Evolutionary conservation across 1,140 invertebrate species (phyloP), one percentile per base, ranked within the genome.

Genomic region (Belonocnema kinseyi): DNA sequence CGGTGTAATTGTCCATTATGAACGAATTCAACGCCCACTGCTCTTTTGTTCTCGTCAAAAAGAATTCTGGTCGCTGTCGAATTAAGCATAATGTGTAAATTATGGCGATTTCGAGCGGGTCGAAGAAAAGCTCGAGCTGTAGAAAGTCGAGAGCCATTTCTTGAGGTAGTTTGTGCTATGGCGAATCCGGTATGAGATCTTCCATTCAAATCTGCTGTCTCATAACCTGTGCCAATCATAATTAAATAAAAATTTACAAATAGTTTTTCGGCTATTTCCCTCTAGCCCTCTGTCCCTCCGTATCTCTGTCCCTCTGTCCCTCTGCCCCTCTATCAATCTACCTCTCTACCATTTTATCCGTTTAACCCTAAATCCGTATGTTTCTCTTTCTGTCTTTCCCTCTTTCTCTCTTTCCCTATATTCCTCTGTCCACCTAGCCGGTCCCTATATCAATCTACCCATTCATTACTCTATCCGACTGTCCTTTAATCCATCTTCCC

Each of bases 71-170:
- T 94, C 0, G 94, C 96, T 0, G 95, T 95, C 1, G 96, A 93
- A 88, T 96, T 96, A 0, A 97, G 90, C 90, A 97, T 92, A 46
- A 97, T 93, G 84, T 97, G 94, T 0, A 97, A 91, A 89, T 97
- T 96, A 52, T 92, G 92, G 17, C 97, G 92, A 54, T 94, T 91
- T 82, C 94, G 93, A 16, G 95, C 96, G 0, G 97, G 97, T 33
- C 96, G 91, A 1, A 99, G 91, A 89, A 97, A 99, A 0, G 96
- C 97, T 66, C 95, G 92, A 0, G 95, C 94, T 0, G 95, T 94
- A 79, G 96, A 97, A 75, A 97, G 93, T 6, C 98, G 93, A 0
- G 96, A 96, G 1, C 98, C 98, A 86, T 98, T 96, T 75, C 96
- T 93, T 72, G 96, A 96, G 0, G 97, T 98, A 40, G 95, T 98